Evolutionary conservation across 2,888 invertebrate species (phyloP), one percentile per base, ranked within the genome.

Genomic region (Athripsodes cinereus): DNA sequence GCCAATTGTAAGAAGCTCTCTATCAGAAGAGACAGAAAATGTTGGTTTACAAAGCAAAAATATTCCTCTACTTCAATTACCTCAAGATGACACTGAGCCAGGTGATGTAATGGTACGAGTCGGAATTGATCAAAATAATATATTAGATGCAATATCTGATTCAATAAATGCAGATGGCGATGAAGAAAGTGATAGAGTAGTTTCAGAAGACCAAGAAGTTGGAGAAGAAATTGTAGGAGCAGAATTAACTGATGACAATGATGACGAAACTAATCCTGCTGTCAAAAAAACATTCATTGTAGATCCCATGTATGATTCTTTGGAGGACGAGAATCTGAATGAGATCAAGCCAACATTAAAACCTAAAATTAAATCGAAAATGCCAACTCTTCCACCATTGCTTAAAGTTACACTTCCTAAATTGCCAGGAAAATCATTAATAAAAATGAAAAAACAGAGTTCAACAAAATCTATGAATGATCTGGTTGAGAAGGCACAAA

Each of bases 401-500:
- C 44, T 13, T n/a, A 44, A 8, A 13, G 18, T 44, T n/a, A 13
- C 13, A 5, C 2, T 8, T 8, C 44, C 44, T 8, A 18, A 8
- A 44, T 5, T 8, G 13, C 13, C 44, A 3, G 13, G 13, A 13
- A 44, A 16, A 44, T 5, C n/a, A 13, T 5, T 8, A 8, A 8
- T 10, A 10, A 26, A 10, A 6, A 6, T 26, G 26, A 3, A 26
- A 26, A 26, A 26, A 26, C 3, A 26, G 3, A 40, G 40, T 40
- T 3, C 5, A 8, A 3, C 16, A 3, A 40, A 40, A 13, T n/a
- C 40, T 8, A 16, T 40, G 13, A 40, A 40, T 40, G 16, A 40
- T 40, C 13, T 40, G 5, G 52, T 61, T 6, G 26, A 53, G 6
- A 44, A 53, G 18, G 61, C 61, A 57, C 70, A 54, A 66, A 69